phyloP scores from a whole-genome alignment of 2,113 vertebrate genomes.

The Rostratula benghalensis region DNA sequence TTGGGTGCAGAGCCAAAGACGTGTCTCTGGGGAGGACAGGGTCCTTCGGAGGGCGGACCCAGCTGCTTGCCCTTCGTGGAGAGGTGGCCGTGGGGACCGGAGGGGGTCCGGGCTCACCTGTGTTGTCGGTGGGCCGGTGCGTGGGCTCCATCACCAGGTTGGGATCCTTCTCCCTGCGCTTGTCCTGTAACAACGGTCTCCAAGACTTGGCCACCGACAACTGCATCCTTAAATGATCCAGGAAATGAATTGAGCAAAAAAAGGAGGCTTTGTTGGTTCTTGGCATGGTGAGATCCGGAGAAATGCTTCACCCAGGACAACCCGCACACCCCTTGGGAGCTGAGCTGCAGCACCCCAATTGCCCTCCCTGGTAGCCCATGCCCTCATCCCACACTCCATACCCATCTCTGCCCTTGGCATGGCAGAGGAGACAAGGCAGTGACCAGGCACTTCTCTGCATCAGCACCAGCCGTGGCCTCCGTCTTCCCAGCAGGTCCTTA shows the following conservation, averaged over 20 bases:
- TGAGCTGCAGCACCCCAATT: rapidly evolving
- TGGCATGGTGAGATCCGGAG: too few relatives aligned
- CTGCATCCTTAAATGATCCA: rapidly evolving
- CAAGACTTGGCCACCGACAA: neutral
- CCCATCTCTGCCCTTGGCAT: neutral
- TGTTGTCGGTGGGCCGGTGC: neutral
- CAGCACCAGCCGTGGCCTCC: neutral
- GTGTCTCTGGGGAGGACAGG: neutral
- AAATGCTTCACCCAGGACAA: neutral
- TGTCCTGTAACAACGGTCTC: rapidly evolving
- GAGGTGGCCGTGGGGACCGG: neutral
- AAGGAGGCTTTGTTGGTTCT: neutral
- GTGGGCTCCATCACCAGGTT: rapidly evolving
- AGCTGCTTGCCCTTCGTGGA: neutral
- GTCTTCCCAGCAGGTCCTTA: neutral
- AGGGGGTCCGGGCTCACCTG: rapidly evolving
- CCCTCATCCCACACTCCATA: rapidly evolving
- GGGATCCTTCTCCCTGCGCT: neutral
- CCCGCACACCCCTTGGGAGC: rapidly evolving
- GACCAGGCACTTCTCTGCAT: neutral
- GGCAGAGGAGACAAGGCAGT: neutral
- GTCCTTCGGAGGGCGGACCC: too few relatives aligned
- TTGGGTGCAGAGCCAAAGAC: neutral
- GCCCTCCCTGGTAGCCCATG: neutral
- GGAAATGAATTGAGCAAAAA: rapidly evolving